phyloP scores from a whole-genome alignment of 2,888 invertebrate species.

The Drosophila yooni region DNA sequence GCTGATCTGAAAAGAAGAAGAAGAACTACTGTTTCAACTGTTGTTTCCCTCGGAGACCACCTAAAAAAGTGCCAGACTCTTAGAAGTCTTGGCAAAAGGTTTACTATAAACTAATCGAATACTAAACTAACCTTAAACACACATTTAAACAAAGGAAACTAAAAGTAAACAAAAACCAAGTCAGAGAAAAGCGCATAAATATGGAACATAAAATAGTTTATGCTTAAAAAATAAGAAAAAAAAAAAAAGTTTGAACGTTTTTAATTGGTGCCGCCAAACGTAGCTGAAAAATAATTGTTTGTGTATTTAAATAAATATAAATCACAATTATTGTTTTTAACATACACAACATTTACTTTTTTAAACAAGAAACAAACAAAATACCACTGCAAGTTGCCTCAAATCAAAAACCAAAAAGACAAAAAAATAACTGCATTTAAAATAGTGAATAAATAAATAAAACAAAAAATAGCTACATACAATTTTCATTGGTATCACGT shows the following conservation, averaged over 20 bases:
- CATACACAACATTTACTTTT: conserved; percentile 18
- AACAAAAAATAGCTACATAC: conserved; percentile 52
- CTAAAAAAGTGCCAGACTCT: conserved; percentile 38
- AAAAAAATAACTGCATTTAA: conserved; percentile 50
- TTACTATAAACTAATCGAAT: conserved; percentile 57
- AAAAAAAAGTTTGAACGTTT: conserved; percentile 82
- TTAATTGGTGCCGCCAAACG: conserved; percentile 81
- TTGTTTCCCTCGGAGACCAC: conserved; percentile 82
- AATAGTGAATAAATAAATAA: conserved; percentile 35
- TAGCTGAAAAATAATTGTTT: conserved; percentile 55
- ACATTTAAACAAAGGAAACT: conserved; percentile 37
- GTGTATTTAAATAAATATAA: conserved; percentile 27
- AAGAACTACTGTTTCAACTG: conserved; percentile 83
- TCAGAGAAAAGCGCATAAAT: conserved; percentile 35
- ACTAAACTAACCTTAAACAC: conserved; percentile 44
- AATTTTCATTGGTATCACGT: conserved; percentile 62
- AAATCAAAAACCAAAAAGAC: conserved; percentile 46
- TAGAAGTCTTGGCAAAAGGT: conserved; percentile 35
- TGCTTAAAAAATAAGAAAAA: conserved; percentile 40
- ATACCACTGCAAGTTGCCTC: conserved; percentile 62
- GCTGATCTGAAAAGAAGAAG: conserved; percentile 14
- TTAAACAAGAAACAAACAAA: conserved; percentile 6
- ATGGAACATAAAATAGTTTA: conserved; percentile 54
- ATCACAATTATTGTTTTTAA: conserved; percentile 26
- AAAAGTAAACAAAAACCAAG: conserved; percentile 17